Base-by-base conservation (phyloP, 2,797 vertebrate species). In the Pipistrellus pygmaeus region DNA sequence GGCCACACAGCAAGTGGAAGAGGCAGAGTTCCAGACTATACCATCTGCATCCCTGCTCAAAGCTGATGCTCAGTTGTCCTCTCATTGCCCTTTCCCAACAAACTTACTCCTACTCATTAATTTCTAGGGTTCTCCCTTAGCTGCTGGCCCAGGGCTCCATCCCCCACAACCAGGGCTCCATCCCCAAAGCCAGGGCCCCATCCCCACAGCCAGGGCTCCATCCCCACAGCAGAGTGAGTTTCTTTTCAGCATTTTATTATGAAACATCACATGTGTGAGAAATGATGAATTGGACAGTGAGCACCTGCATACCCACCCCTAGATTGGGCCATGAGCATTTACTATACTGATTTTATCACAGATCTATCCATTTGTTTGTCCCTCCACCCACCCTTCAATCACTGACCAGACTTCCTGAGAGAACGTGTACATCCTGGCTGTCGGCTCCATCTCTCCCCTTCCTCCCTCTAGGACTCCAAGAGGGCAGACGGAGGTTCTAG, bases 21-120 rank as follows among this genome's bases (percentile, higher is more conserved):
- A 76, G 13, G 17, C 1, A 48, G 44, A 38, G 30, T 72, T 64
- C 17, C 32, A 55, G 25, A 3, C 18, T 8, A 15, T 38, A 6
- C 6, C 17, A 30, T 18, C 41, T 11, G 0, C 4, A 1, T 25
- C 8, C 18, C 38, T 64, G 57, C 41, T 53, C 73, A 57, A 6
- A 6, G 12, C 13, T 0, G 27, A 57, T 38, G 41, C 30, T 53
- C 1, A 18, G 13, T 5, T 25, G 7, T 64, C 17, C 30, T 32
- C 64, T 35, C 23, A 68, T 12, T 89, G 53, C 23, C 44, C 73
- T 91, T 91, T 92, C 88, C 72, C 60, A 53, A 21, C 17, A 46
- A 17, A 60, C 8, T 10, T 64, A 23, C 38, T 30, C n/a, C 9
- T 1, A 0, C 15, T 68, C 7, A 15, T 6, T 48, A 5, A 27